Evolutionary conservation across 2,888 invertebrate genomes (phyloP).

Genomic region (Chymomyza procnemis): DNA sequence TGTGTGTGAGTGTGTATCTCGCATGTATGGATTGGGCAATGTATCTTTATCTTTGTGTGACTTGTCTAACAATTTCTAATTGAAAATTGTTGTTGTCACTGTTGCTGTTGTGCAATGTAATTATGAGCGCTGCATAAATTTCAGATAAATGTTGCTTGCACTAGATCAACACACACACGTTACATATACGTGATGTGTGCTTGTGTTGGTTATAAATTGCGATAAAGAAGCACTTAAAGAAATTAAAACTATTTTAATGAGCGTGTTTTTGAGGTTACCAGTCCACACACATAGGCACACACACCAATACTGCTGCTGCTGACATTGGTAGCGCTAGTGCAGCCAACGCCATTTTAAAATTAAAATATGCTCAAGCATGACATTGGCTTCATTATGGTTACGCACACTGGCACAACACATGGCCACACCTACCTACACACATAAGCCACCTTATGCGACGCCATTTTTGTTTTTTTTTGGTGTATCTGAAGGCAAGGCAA

Average conservation of each 20-base stretch:
- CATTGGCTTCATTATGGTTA: constrained; percentile 56
- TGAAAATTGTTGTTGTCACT: constrained; percentile 39
- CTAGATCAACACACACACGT: constrained; percentile 11
- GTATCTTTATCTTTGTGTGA: constrained; percentile 34
- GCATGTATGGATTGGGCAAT: background rate
- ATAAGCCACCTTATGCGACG: background rate
- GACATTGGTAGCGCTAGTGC: background rate
- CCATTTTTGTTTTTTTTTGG: constrained; percentile 15
- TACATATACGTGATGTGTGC: constrained; percentile 44
- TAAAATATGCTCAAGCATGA: constrained; percentile 55
- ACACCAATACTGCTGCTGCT: background rate
- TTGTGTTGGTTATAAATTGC: background rate
- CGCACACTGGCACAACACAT: constrained; percentile 23
- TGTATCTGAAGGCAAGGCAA: background rate
- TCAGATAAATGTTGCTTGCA: background rate
- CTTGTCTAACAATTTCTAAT: constrained; percentile 61
- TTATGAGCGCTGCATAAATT: background rate
- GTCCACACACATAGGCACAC: background rate
- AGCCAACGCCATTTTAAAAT: constrained; percentile 55
- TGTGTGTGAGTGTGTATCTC: too few relatives aligned
- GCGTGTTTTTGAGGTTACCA: background rate
- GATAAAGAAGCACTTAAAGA: constrained; percentile 53
- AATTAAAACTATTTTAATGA: constrained; percentile 52
- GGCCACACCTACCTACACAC: background rate
- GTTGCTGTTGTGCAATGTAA: background rate